A percentile compares a stretch with the other conserved stretches of the same genome.
Evolutionary conservation across 2,797 vertebrate genomes (phyloP).

Genomic region (Sebastes variabilis): DNA sequence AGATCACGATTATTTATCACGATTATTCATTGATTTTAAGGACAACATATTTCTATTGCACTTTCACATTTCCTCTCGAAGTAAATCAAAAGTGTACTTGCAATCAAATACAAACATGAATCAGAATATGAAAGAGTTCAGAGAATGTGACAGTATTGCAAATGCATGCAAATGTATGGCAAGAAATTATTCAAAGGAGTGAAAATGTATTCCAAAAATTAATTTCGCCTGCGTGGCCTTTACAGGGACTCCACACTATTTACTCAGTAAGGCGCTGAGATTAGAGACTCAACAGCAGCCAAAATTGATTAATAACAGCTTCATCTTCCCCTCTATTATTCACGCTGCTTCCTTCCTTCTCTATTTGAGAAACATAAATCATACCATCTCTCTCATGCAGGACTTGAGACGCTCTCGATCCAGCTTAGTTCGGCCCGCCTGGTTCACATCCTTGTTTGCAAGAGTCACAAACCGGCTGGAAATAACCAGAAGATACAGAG

Average conservation of each 20-base stretch:
- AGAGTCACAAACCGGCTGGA: conserved; percentile 89
- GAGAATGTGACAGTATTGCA: neutral
- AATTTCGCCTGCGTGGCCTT: conserved; percentile 2
- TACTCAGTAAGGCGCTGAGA: neutral
- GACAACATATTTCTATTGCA: too few relatives aligned
- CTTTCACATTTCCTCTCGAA: neutral
- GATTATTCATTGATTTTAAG: too few relatives aligned
- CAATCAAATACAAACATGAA: neutral
- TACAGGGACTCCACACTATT: neutral
- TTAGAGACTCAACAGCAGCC: neutral
- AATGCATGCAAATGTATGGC: conserved; percentile 6
- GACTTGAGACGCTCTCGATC: conserved; percentile 94
- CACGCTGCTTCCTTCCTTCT: neutral
- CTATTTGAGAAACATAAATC: conserved; percentile 18
- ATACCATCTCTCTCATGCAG: conserved; percentile 94
- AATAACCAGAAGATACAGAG: conserved; percentile 12
- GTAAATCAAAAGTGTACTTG: neutral
- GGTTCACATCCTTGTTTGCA: conserved; percentile 92
- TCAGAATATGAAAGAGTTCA: neutral
- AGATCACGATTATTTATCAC: too few relatives aligned
- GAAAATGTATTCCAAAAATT: neutral
- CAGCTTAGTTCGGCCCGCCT: conserved; percentile 87
- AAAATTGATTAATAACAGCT: neutral
- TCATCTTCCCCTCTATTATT: neutral
- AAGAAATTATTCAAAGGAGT: neutral